Evolutionary conservation across 2,797 vertebrate species (phyloP), one percentile per base, ranked within the genome.

Genomic region (Enteromius radiatus): DNA sequence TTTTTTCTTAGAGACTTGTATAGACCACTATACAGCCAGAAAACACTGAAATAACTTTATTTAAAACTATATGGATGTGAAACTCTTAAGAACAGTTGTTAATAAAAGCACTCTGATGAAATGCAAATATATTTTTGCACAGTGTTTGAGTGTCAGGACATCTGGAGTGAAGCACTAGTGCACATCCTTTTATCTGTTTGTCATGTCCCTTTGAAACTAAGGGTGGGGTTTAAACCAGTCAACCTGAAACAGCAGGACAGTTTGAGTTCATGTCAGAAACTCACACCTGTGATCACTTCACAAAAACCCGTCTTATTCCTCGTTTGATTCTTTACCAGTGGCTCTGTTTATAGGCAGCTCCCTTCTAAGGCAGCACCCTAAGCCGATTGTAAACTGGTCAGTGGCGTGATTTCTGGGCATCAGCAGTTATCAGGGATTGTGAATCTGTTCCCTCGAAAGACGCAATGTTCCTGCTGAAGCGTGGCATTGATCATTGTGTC

Each of bases 401-500:
- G 38, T 71, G 69, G 1, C 14, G 36, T 80, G 47, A 41, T 82
- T 54, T 65, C 64, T 31, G 28, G 3, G 9, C n/a, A 21, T 77
- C 49, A 56, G 52, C 26, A 65, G 26, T 38, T 14, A 10, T 56
- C 77, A 59, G 5, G 11, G 10, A 19, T n/a, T 4, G 11, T 74
- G 54, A 36, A 77, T 64, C 6, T 33, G 76, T 76, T 70, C 15
- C 64, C 70, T 68, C 23, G 23, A 54, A 21, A 45, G 49, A 77
- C 75, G 17, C 9, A n/a, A 15, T 47, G 59, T 73, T 80, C 67
- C 49, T 28, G 63, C 33, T 12, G 31, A 70, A 64, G 43, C 70
- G 41, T n/a, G 10, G 43, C 78, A 21, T 82, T 81, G 43, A 36
- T 71, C 47, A 23, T 12, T 63, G 65, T 52, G 36, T 80, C 10